Conservation (phyloP, 2,113 vertebrate species). For the Falcunculus frontatus region DNA sequence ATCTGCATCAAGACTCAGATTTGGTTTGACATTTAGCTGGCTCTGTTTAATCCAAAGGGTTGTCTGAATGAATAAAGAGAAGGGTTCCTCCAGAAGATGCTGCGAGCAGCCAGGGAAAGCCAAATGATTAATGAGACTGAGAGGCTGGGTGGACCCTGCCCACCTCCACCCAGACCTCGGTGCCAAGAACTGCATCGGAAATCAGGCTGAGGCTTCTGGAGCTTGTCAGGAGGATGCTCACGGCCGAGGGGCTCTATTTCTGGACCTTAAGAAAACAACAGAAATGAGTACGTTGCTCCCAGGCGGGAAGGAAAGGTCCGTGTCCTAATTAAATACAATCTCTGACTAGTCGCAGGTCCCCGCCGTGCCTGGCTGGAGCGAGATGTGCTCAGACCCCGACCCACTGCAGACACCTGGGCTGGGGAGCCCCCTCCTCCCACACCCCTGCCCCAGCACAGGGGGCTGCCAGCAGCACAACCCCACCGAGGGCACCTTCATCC, state of each 20-base stretch:
- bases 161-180: constrained; percentile 95
- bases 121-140: constrained; percentile 99
- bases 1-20: constrained; percentile 99
- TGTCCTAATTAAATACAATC: neutral
- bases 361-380: neutral
- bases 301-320: neutral
- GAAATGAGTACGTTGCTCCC: neutral
- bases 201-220: constrained; percentile 75
- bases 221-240: constrained; percentile 71
- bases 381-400: accelerated
- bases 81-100: constrained; percentile 95
- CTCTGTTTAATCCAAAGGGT: constrained; percentile 99
- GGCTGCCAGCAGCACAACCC: neutral
- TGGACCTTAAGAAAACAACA: constrained; percentile 59
- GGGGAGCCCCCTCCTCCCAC: neutral
- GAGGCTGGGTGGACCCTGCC: constrained; percentile 93
- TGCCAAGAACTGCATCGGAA: constrained; percentile 90
- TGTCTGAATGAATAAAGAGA: constrained; percentile 98
- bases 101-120: constrained; percentile 80
- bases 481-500: neutral
- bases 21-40: constrained; percentile 99
- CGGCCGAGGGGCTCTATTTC: constrained; percentile 10
- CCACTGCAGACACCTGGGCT: too few species aligned
- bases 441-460: accelerated
- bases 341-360: neutral